Evolutionary conservation across 1,140 invertebrate species (phyloP).

Genomic region (Muscidifurax raptorellus): DNA sequence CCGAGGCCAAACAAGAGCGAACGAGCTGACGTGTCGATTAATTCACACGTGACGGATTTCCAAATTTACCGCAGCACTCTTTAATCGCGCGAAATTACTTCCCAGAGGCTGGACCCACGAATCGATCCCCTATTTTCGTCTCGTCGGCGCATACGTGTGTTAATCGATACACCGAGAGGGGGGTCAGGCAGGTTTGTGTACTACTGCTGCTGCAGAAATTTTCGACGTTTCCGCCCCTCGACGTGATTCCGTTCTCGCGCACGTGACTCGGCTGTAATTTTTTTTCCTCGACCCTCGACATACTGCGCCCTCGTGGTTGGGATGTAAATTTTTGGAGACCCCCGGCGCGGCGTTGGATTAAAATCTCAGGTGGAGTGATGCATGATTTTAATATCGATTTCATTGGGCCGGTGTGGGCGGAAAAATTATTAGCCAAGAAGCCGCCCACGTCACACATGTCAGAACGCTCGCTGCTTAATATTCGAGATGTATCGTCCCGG

Average conservation of each 20-base stretch:
- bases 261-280: conserved; percentile 17
- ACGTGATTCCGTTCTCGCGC: neutral
- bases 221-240: neutral
- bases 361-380: neutral
- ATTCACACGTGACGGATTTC: conserved; percentile 10
- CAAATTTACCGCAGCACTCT: neutral
- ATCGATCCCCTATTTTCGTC: neutral
- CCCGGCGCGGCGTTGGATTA: neutral
- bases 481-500: neutral
- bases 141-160: neutral
- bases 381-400: neutral
- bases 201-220: neutral
- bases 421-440: neutral
- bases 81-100: conserved; percentile 25
- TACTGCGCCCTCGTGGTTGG: neutral
- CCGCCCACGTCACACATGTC: neutral
- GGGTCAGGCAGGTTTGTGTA: neutral
- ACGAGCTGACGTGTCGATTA: conserved; percentile 11
- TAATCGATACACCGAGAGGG: conserved; percentile 3
- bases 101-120: neutral
- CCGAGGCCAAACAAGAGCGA: neutral
- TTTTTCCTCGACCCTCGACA: neutral
- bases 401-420: neutral
- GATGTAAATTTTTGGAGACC: neutral
- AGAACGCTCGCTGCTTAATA: neutral